Conservation (phyloP, 2,797 vertebrate species). For the Anolis apletophallus region DNA sequence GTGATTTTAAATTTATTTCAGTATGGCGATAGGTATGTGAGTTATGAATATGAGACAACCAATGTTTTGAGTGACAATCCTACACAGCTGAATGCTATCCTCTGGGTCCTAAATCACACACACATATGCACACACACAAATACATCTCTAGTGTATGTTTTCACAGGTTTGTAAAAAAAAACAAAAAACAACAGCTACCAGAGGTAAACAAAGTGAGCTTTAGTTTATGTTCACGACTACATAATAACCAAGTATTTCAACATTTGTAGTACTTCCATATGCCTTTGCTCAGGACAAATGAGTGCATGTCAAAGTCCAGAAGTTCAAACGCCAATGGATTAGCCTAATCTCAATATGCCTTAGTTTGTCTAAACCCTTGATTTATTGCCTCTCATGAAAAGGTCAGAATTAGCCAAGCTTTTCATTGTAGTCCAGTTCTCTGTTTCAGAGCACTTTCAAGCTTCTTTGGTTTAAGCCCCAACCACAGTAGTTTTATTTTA, state of each 20-base stretch:
- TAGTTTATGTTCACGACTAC: constrained; percentile 10
- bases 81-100: neutral
- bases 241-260: constrained; percentile 9
- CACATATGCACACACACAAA: too few species aligned
- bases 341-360: constrained; percentile 64
- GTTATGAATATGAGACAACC: neutral
- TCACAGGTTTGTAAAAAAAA: neutral
- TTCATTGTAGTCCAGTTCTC: constrained; percentile 23
- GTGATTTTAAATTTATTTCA: neutral
- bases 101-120: neutral
- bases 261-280: neutral
- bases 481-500: constrained; percentile 36
- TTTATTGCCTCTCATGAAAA: constrained; percentile 61
- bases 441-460: constrained; percentile 34
- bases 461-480: constrained; percentile 39
- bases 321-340: constrained; percentile 64
- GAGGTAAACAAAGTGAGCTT: neutral
- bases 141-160: neutral
- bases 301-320: constrained; percentile 48
- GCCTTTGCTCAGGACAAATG: constrained; percentile 40
- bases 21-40: neutral
- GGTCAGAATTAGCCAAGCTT: constrained; percentile 43
- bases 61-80: neutral
- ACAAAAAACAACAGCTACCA: too few species aligned
- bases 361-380: constrained; percentile 67